Percentiles rank a stretch among this genome's conserved stretches.
Evolutionary conservation across 2,113 vertebrate genomes (phyloP).

Genomic region (Gnathonemus longibarbis): DNA sequence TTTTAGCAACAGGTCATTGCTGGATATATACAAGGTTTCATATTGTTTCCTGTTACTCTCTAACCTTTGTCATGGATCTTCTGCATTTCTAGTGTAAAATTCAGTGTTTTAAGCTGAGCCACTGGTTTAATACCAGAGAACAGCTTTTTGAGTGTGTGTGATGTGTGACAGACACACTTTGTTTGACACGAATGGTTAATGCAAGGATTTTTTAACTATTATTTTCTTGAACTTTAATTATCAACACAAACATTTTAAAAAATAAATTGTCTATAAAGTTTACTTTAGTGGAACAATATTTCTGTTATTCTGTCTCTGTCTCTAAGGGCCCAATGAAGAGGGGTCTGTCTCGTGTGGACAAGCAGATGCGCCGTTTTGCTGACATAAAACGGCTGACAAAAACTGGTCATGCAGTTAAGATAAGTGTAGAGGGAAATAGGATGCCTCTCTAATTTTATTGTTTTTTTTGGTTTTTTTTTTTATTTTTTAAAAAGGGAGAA

Average conservation of each 20-base stretch:
- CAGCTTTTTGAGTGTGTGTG: background rate
- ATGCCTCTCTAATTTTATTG: constrained; percentile 87
- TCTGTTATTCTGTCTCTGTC: background rate
- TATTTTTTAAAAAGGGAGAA: too few species aligned
- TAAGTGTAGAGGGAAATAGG: constrained; percentile 95
- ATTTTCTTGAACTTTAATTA: background rate
- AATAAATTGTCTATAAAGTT: background rate
- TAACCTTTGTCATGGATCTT: background rate
- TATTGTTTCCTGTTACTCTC: background rate
- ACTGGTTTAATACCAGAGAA: background rate
- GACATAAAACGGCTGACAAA: constrained; percentile 90
- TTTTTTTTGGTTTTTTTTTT: background rate
- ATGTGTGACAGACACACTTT: background rate
- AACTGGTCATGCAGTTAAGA: constrained; percentile 89
- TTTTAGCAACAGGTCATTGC: background rate
- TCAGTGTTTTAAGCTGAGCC: background rate
- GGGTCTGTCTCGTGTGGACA: constrained; percentile 89
- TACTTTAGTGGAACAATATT: background rate
- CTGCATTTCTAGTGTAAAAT: background rate
- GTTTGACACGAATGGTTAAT: background rate
- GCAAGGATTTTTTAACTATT: background rate
- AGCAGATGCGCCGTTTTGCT: constrained; percentile 92
- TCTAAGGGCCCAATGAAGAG: constrained; percentile 82
- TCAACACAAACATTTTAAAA: background rate
- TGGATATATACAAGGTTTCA: background rate